Evolutionary conservation across 2,113 vertebrate genomes (phyloP), one percentile per base, ranked within the genome.

Genomic region (Lasiurus borealis): DNA sequence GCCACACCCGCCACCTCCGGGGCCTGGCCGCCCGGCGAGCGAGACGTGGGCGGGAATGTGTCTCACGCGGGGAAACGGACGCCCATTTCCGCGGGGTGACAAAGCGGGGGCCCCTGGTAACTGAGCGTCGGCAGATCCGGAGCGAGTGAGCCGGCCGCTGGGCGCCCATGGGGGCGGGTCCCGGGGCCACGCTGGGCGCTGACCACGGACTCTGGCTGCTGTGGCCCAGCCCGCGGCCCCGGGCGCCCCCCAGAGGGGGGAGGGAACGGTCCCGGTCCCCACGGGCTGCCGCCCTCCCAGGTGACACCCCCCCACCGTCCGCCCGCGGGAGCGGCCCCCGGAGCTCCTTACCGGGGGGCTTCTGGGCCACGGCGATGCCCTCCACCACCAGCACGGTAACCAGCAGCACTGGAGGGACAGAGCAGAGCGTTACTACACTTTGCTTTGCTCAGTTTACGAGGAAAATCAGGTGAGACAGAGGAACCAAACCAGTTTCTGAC

Each of bases 331-430:
- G 34, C 64, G 4, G 50, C 54, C 0, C 89, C 46, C 85, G 6
- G 44, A 76, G 78, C 94, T 89, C 69, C 64, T 85, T 98, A 99
- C 99, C 99, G 99, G 99, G 99, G 76, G 98, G 99, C 98, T 99
- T 99, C 98, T 99, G 99, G 80, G 99, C 99, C 98, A 99, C 97
- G 4, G 99, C 99, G 90, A 99, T 99, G 40, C 98, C 99, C 98
- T 99, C 99, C 98, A 99, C 99, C 96, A 99, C 99, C 83, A 99
- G 98, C 98, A 99, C 97, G 92, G 99, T 99, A 97, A 99, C 98
- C 97, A 99, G 98, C 98, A 99, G 98, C 98, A 98, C 99, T 99
- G 98, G 89, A 98, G 94, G 98, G 85, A 98, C n/a, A 46, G 46
- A 46, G 46, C 1, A 7, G 1, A 7, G 46, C 97, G 88, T 97